Base-by-base conservation (phyloP, 2,113 vertebrate genomes). In the Fulica atra region DNA sequence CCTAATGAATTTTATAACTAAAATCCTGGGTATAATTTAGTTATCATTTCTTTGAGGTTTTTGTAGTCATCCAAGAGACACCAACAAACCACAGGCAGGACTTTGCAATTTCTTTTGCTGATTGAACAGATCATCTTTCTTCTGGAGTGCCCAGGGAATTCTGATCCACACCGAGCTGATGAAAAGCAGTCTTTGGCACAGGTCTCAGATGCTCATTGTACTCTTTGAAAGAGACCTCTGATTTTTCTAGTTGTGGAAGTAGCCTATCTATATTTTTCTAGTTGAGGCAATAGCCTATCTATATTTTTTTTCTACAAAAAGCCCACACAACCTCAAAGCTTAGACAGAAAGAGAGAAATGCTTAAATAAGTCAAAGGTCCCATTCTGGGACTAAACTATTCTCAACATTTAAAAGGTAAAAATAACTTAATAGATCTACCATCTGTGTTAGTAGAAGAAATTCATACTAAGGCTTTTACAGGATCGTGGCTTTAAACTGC, bases 1-100 rank as follows among this genome's bases (percentile, higher is more conserved):
- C 18, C 51, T 91, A 87, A 91, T 56, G 81, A 74, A 51, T 93
- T 83, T 88, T 73, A 86, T 69, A 87, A 81, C 38, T 70, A 42
- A 86, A 79, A 92, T 54, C 36, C 51, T 77, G 48, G 11, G 36
- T 59, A 25, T 83, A 53, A 81, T 65, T 86, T 82, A 91, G 28
- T 80, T 73, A n/a, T 53, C 14, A 9, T 23, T 51, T 66, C 11
- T 53, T 53, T 53, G 15, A 1, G 0, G 0, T 57, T 69, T 18
- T 65, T 65, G 31, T 6, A 86, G 76, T 80, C 59, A 3, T 86
- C 46, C 59, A 89, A 83, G 86, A 88, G 56, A 77, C 82, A 70
- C n/a, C 21, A 83, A 65, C 59, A 88, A 89, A 44, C 66, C 77
- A 65, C 28, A 69, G 50, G 28, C 36, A 86, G 71, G 25, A n/a